These are phyloP conservation scores for Galaxea fascicularis DNA, from an alignment of 92 coral and sea anemone genomes.

Conservation along the genomic window DNA sequence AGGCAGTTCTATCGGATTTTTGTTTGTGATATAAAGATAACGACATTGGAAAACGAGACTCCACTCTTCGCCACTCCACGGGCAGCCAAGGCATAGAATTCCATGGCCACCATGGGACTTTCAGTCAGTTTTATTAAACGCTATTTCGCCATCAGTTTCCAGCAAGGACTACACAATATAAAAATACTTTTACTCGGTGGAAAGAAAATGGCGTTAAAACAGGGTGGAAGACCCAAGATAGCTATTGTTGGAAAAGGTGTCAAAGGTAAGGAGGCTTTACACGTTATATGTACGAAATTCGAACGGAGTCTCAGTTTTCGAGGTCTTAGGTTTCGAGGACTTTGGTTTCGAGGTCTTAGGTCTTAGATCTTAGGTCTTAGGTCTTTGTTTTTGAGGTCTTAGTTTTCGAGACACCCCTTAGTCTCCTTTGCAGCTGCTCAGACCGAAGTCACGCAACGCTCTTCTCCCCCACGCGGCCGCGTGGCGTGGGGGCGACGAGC, in stretches of 20 bases:
- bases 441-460: too few species aligned
- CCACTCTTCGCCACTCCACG: too few species aligned
- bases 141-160: conserved; percentile 2
- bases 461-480: too few species aligned
- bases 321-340: background rate
- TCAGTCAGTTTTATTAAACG: conserved; percentile 1
- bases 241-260: background rate
- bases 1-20: background rate
- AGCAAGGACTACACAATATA: background rate
- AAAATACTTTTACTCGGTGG: too few species aligned
- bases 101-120: background rate
- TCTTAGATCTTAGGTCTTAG: too few species aligned
- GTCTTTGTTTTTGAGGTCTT: too few species aligned
- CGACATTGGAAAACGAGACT: background rate
- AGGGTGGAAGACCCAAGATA: conserved; percentile 1
- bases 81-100: background rate
- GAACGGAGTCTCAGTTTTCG: background rate
- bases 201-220: too few species aligned
- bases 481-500: too few species aligned
- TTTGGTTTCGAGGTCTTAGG: background rate
- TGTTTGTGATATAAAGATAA: background rate
- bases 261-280: background rate
- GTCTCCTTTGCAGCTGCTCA: too few species aligned
- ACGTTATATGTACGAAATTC: background rate
- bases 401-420: too few species aligned